Base-by-base conservation (phyloP, 2,113 vertebrate genomes). In the Pluvialis apricaria region DNA sequence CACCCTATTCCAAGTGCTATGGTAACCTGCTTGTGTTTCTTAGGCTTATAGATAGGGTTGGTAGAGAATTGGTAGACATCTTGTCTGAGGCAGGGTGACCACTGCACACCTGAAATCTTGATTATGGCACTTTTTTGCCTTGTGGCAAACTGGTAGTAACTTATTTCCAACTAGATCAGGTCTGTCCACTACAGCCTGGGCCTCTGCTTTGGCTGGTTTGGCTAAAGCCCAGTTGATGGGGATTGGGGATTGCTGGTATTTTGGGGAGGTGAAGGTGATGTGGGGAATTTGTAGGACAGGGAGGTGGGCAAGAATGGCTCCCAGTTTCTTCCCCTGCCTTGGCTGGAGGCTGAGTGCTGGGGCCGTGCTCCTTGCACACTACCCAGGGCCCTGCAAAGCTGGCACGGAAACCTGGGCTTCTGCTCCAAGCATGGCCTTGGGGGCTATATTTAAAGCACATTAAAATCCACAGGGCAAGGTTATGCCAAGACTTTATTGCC, bases 401-500 rank as follows among this genome's bases (percentile, higher is more conserved):
- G 31, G 34, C 13, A 16, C 32, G 8, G 71, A 60, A 83, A 28
- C 15, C 34, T 44, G 72, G 51, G 24, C n/a, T 61, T 17, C 61
- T 29, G 34, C n/a, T 79, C 77, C 54, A 40, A 64, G 38, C 0
- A 0, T 5, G 36, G 49, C n/a, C 22, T 40, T 1, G 0, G 13
- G 15, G 61, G 10, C 15, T 57, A 1, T 15, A 11, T 85, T 85
- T 88, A 76, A 76, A 92, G 5, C 85, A 69, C 3, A 1, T 36
- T 14, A 66, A 82, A 81, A n/a, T 32, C 54, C n/a, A 3, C 6
- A 51, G 68, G 51, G 60, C 6, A 20, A 19, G 42, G 66, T 19
- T 42, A 20, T 64, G 31, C 28, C 21, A 42, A 36, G 62, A 9
- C 10, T 85, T 60, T 15, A 6, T 61, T 61, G 52, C 31, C 29